Percentiles rank a stretch among this genome's conserved stretches.
These are phyloP conservation scores for Mus spicilegus DNA, from an alignment of 2,113 vertebrate genomes.

Conservation along the genomic window DNA sequence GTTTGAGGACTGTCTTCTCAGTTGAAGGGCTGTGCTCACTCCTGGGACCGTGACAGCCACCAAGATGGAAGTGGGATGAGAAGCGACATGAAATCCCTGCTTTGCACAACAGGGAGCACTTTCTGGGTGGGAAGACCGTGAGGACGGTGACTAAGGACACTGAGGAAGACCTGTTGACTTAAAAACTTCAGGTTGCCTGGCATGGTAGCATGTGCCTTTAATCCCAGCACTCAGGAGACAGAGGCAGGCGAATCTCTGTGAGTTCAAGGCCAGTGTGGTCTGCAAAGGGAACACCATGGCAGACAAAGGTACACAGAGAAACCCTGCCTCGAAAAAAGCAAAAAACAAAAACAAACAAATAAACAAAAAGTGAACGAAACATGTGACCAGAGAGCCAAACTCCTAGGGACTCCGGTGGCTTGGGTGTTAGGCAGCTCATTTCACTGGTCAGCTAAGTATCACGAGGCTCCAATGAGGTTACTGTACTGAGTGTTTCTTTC, in stretches of 20 bases:
- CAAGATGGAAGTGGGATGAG: background rate
- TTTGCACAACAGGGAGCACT: background rate
- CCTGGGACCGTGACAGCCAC: background rate
- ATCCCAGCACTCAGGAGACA: too few species aligned
- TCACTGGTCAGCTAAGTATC: background rate
- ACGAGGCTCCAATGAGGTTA: background rate
- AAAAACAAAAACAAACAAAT: too few species aligned
- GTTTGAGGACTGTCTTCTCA: background rate
- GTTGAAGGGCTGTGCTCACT: background rate
- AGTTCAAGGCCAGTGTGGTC: too few species aligned
- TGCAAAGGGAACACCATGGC: too few species aligned
- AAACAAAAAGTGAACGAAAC: background rate
- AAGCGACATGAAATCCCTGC: background rate
- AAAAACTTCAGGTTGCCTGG: background rate
- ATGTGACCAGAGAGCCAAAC: background rate
- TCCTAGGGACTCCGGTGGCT: background rate
- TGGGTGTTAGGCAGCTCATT: background rate
- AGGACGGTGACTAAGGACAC: background rate
- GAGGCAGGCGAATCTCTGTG: too few species aligned
- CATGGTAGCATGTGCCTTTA: too few species aligned
- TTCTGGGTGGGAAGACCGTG: background rate
- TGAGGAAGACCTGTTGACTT: background rate
- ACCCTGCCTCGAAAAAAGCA: too few species aligned
- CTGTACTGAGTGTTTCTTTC: background rate
- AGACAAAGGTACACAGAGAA: too few species aligned